Evolutionary conservation across 2,888 invertebrate species (phyloP), one percentile per base, ranked within the genome.

Genomic region (Odontomyia ornata): DNA sequence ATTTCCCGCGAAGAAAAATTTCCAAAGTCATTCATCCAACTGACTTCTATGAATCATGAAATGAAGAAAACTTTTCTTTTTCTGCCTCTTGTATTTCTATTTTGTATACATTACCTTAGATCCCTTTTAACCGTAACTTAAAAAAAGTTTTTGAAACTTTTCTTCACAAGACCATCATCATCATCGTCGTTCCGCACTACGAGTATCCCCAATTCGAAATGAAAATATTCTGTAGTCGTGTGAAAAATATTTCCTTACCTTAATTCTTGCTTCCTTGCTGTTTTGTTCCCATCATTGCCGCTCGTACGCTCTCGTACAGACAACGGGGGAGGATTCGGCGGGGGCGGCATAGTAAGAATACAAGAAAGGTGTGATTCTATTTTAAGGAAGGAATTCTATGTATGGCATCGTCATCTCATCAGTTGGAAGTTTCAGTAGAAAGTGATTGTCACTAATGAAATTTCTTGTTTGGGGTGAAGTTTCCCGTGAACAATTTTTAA

Each of bases 401-500:
- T 36, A 36, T 36, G 36, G 36, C 36, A 36, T 52, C 52, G 52
- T 52, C 52, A 23, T 69, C 47, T 52, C 52, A 60, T 69, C 47
- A 47, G 30, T 13, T 23, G 25, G 23, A 69, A 69, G 25, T 46
- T 67, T 47, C 27, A 21, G 69, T 47, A 27, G 56, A 72, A 73
- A 73, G 57, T 73, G 73, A 73, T 73, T 73, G 60, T 73, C 60
- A 73, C 73, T 73, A 73, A 73, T 73, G 73, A 73, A 73, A 73
- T 73, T 73, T 73, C 73, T 73, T 27, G 30, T 73, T 73, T 57
- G 36, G 9, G 36, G 30, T 60, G 25, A 60, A 73, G 52, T 60
- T 73, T 36, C 60, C 30, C 56, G 18, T 52, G 30, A 69, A 18
- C 21, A 47, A 47, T 21, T 9, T 60, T 60, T 15, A 52, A 7